phyloP scores from a whole-genome alignment of 1,140 invertebrate genomes.

The Stegodyphus dumicola region DNA sequence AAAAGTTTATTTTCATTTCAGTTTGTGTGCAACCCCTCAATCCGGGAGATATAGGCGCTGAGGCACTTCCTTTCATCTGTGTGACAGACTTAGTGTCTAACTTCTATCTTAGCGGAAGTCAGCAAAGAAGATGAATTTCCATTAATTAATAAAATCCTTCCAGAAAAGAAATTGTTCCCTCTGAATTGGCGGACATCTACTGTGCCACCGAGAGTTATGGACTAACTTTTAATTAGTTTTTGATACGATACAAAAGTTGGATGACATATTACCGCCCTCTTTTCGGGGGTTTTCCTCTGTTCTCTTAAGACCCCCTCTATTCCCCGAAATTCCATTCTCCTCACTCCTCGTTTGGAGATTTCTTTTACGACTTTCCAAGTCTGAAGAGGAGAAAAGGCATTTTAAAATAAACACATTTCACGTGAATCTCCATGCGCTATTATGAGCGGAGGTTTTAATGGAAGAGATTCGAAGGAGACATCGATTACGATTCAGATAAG shows the following conservation, averaged over 20 bases:
- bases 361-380: conserved; percentile 10
- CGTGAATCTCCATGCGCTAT: not conserved
- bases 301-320: not conserved
- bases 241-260: conserved; percentile 54
- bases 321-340: not conserved
- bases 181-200: conserved; percentile 40
- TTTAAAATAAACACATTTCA: conserved; percentile 42
- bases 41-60: no score
- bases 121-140: conserved; percentile 29
- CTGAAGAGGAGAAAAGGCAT: not conserved
- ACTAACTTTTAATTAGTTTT: conserved; percentile 57
- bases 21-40: no score
- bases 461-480: not conserved
- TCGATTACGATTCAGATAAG: conserved; percentile 26
- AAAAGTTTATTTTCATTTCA: no score
- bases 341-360: not conserved
- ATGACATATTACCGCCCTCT: conserved; percentile 34
- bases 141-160: conserved; percentile 55
- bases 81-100: not conserved
- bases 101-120: not conserved
- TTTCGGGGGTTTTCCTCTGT: conserved; percentile 16
- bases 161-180: conserved; percentile 5
- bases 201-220: conserved; percentile 25
- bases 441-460: not conserved
- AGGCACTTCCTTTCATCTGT: not conserved